Percentiles rank a stretch among this genome's conserved stretches.
Conservation (phyloP, 1,140 invertebrate species). For the Drosophila takahashii region DNA sequence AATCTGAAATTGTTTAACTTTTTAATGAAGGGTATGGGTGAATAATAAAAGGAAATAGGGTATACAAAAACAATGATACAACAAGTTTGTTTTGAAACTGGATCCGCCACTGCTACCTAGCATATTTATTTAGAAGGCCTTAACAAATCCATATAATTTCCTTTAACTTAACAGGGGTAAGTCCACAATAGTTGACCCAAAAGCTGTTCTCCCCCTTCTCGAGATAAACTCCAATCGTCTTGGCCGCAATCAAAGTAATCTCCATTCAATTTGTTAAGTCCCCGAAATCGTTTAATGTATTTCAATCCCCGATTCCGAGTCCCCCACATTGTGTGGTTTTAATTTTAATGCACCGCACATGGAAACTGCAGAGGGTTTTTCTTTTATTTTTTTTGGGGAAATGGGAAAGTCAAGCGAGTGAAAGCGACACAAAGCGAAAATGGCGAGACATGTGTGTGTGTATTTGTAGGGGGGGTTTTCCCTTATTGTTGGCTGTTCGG, state of each 20-base stretch:
- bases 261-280: constrained; percentile 46
- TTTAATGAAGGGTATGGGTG: too few species aligned
- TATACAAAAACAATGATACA: too few species aligned
- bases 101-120: too few species aligned
- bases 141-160: too few species aligned
- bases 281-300: constrained; percentile 34
- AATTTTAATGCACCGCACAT: constrained; percentile 43
- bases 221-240: constrained; percentile 10
- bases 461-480: background rate
- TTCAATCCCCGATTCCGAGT: background rate
- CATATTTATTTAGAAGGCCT: too few species aligned
- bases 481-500: constrained; percentile 46
- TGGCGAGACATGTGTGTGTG: constrained; percentile 34
- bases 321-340: constrained; percentile 15
- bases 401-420: constrained; percentile 56
- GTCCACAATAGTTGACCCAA: background rate
- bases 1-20: too few species aligned
- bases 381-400: background rate
- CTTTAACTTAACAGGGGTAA: too few species aligned
- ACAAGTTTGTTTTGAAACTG: too few species aligned
- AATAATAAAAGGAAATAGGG: too few species aligned
- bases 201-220: background rate
- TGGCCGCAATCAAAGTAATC: constrained; percentile 50
- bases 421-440: constrained; percentile 62
- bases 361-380: background rate